Percentiles rank a stretch among this genome's conserved stretches.
Conservation (phyloP, 2,113 vertebrate genomes). For the Holacanthus passer region DNA sequence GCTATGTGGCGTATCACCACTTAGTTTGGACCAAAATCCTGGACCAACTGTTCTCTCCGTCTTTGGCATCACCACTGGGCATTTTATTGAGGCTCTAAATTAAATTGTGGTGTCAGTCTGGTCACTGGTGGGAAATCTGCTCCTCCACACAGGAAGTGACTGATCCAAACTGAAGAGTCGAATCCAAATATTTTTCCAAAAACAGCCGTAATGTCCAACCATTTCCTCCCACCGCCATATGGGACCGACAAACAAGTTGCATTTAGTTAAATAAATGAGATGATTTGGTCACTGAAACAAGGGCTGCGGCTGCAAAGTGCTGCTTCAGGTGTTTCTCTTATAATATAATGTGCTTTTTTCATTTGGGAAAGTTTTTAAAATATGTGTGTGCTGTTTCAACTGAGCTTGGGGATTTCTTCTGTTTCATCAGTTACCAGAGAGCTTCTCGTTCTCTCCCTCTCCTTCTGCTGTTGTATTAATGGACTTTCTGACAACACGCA, state of each 20-base stretch:
- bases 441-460: neutral
- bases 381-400: constrained; percentile 2
- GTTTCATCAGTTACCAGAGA: constrained; percentile 24
- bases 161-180: constrained; percentile 28
- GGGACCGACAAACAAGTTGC: constrained; percentile 17
- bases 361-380: constrained; percentile 6
- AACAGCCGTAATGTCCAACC: constrained; percentile 29
- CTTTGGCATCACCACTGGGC: constrained; percentile 16
- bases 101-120: constrained; percentile 28
- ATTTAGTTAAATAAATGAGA: neutral
- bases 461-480: constrained; percentile 29
- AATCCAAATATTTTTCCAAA: constrained; percentile 47
- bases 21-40: constrained; percentile 20
- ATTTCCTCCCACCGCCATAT: neutral
- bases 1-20: neutral
- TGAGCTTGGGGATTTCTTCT: constrained; percentile 19
- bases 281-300: neutral
- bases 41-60: constrained; percentile 21
- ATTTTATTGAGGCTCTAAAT: constrained; percentile 23
- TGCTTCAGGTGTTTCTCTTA: neutral
- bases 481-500: constrained; percentile 17
- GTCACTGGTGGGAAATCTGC: constrained; percentile 25
- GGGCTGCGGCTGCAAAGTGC: neutral
- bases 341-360: neutral
- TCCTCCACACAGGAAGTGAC: constrained; percentile 41